These are phyloP conservation scores for Epirrita christyi DNA, from an alignment of 2,888 invertebrate species.

Conservation along the genomic window DNA sequence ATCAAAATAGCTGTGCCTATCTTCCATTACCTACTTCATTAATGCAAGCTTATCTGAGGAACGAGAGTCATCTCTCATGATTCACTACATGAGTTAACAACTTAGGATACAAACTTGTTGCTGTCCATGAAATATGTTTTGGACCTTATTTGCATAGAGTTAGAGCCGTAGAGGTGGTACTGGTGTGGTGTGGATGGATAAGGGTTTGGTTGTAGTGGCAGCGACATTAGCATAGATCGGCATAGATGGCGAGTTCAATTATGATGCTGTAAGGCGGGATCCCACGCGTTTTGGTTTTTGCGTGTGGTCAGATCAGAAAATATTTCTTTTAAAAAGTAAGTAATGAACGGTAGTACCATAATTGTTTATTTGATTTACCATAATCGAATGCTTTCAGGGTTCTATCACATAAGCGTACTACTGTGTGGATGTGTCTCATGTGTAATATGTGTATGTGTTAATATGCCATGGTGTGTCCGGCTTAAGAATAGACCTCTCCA, in stretches of 20 bases:
- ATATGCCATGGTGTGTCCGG: too few species aligned
- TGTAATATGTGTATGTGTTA: too few species aligned
- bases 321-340: neutral
- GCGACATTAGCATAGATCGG: conserved; percentile 63
- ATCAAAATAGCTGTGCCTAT: conserved; percentile 12
- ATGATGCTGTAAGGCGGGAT: conserved; percentile 54
- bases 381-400: too few species aligned
- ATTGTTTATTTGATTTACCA: too few species aligned
- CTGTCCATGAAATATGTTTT: conserved; percentile 9
- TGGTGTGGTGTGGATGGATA: conserved; percentile 20
- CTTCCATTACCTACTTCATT: conserved; percentile 34
- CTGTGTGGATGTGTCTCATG: too few species aligned
- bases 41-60: conserved; percentile 31
- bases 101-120: conserved; percentile 24
- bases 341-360: too few species aligned
- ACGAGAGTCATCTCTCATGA: conserved; percentile 36
- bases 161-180: conserved; percentile 14
- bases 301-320: conserved; percentile 43
- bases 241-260: conserved; percentile 66
- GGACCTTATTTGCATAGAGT: conserved; percentile 13
- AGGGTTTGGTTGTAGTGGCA: conserved; percentile 42
- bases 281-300: conserved; percentile 49
- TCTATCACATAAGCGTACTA: too few species aligned
- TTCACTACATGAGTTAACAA: conserved; percentile 36
- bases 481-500: too few species aligned